phyloP scores from a whole-genome alignment of 2,797 vertebrate genomes.

The Holocentrus rufus region DNA sequence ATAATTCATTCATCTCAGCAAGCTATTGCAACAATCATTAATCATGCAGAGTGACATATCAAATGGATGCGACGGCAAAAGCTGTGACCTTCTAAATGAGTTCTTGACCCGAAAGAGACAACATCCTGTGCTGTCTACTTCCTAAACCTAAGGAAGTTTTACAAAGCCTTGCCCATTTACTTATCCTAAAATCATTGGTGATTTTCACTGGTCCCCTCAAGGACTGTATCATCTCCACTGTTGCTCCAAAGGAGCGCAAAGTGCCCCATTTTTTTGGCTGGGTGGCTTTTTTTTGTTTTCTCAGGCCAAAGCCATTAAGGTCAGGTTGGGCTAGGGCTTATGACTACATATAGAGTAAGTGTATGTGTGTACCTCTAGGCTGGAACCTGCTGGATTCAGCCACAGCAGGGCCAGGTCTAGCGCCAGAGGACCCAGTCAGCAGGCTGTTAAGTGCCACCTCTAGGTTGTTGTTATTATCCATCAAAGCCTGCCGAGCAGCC shows the following conservation, averaged over 20 bases:
- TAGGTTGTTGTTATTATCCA: constrained; percentile 96
- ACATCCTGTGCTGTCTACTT: neutral
- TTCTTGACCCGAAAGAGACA: neutral
- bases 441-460: constrained; percentile 95
- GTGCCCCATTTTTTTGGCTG: neutral
- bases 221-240: too few relatives aligned
- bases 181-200: neutral
- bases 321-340: neutral
- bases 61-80: neutral
- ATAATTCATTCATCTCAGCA: neutral
- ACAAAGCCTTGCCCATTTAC: too few relatives aligned
- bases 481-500: constrained; percentile 91
- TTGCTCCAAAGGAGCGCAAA: neutral
- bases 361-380: constrained; percentile 84
- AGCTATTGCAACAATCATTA: neutral
- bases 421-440: constrained; percentile 85
- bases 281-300: too few relatives aligned
- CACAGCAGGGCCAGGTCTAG: constrained; percentile 80
- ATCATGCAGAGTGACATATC: too few relatives aligned
- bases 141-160: too few relatives aligned
- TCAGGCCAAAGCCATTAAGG: neutral
- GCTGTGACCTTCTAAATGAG: neutral
- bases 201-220: neutral
- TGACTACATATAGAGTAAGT: neutral
- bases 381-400: constrained; percentile 80